A percentile compares a stretch with the other conserved stretches of the same genome.
These are phyloP conservation scores for Protobothrops mucrosquamatus DNA, from an alignment of 2,113 vertebrate species.

Conservation along the genomic window DNA sequence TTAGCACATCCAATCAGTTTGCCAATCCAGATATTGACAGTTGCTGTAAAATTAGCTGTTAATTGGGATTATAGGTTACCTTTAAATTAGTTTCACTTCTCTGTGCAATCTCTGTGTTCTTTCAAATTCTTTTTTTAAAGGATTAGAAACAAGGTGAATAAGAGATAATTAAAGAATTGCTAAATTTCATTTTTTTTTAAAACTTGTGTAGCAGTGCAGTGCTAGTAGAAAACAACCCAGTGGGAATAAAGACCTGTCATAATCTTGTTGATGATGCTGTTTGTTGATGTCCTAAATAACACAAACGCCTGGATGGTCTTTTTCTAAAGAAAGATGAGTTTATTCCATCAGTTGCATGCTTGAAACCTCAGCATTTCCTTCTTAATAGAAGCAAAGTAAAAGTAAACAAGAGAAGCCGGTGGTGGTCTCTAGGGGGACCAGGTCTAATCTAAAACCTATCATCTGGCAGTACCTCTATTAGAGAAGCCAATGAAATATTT, in stretches of 20 bases:
- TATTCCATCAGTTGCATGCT: neutral
- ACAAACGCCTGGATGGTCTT: neutral
- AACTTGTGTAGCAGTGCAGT: neutral
- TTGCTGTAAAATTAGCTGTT: neutral
- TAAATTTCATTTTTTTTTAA: neutral
- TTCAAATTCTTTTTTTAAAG: conserved; percentile 22
- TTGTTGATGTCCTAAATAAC: conserved; percentile 17
- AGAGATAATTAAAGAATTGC: conserved; percentile 22
- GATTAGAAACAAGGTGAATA: neutral
- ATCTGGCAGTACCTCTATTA: neutral
- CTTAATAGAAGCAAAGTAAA: neutral
- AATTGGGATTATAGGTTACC: neutral
- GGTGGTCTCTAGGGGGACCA: neutral
- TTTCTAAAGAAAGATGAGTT: neutral
- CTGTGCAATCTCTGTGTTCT: neutral
- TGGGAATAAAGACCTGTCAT: conserved; percentile 25
- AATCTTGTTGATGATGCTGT: neutral
- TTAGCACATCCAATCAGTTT: neutral
- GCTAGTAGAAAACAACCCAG: conserved; percentile 8
- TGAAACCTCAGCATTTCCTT: neutral
- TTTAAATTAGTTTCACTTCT: conserved; percentile 35
- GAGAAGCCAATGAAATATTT: neutral
- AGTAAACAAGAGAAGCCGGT: neutral
- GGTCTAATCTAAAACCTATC: neutral
- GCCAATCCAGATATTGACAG: neutral